A percentile compares a stretch with the other conserved stretches of the same genome.
phyloP scores from a whole-genome alignment of 2,888 invertebrate genomes.

The Tenodera sinensis region DNA sequence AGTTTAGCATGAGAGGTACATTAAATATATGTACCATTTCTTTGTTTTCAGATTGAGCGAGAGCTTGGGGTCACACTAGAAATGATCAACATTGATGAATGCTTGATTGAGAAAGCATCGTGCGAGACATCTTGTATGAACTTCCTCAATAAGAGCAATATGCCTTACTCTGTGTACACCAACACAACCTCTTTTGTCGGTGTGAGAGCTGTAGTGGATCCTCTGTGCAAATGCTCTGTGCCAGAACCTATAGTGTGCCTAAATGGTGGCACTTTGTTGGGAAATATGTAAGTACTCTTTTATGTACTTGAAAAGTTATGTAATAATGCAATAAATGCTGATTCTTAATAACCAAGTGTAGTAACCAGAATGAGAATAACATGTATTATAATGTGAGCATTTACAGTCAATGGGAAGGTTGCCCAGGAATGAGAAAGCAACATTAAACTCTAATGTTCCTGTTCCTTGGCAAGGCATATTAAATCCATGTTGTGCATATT shows the following conservation, averaged over 20 bases:
- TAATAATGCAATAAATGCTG: too few species aligned
- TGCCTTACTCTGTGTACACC: constrained; percentile 81
- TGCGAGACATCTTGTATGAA: constrained; percentile 77
- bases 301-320: neutral
- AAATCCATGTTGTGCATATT: too few species aligned
- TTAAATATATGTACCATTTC: neutral
- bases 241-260: constrained; percentile 58
- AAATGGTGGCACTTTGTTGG: constrained; percentile 65
- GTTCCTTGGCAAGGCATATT: too few species aligned
- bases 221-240: constrained; percentile 66
- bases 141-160: constrained; percentile 65
- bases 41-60: constrained; percentile 56
- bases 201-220: constrained; percentile 77
- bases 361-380: too few species aligned
- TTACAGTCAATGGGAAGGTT: too few species aligned
- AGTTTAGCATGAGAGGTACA: too few species aligned
- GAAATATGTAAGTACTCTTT: constrained; percentile 35
- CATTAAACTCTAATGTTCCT: too few species aligned
- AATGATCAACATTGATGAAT: constrained; percentile 91
- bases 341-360: too few species aligned
- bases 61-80: constrained; percentile 70
- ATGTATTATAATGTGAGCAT: too few species aligned
- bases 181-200: constrained; percentile 94
- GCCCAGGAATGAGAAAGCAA: too few species aligned
- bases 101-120: constrained; percentile 69